A percentile compares a stretch with the other conserved stretches of the same genome.
Evolutionary conservation across 2,888 invertebrate species (phyloP).

Genomic region (Heliconius ismenius): DNA sequence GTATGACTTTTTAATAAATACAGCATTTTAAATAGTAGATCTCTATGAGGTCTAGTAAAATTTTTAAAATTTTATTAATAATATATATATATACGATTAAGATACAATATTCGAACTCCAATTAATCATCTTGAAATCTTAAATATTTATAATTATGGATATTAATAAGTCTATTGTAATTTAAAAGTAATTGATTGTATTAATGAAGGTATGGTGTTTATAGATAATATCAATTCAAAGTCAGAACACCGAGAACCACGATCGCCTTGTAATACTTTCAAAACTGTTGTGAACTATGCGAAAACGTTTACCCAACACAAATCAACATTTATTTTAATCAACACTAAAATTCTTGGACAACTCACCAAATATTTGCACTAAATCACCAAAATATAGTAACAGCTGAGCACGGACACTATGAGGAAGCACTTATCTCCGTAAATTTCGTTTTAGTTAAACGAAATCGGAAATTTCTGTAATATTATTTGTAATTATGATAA

Average conservation of each 20-base stretch:
- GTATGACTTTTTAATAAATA: not conserved
- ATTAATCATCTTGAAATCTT: not conserved
- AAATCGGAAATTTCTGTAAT: slow-evolving; percentile 41
- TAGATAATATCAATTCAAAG: slow-evolving; percentile 50
- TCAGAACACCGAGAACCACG: slow-evolving; percentile 64
- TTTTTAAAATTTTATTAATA: not conserved
- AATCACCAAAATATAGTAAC: slow-evolving; percentile 46
- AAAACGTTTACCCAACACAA: slow-evolving; percentile 71
- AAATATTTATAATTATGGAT: not conserved
- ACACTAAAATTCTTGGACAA: slow-evolving; percentile 51
- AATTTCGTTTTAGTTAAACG: slow-evolving; percentile 48
- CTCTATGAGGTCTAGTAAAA: too few relatives aligned
- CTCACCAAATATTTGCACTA: slow-evolving; percentile 60
- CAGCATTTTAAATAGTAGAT: too few relatives aligned
- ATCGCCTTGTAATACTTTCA: slow-evolving; percentile 82
- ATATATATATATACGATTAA: too few relatives aligned
- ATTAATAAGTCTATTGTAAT: not conserved
- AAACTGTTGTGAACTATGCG: slow-evolving; percentile 73
- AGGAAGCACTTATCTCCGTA: slow-evolving; percentile 48
- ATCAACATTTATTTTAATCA: slow-evolving; percentile 60
- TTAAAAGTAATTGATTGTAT: not conserved
- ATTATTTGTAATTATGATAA: slow-evolving; percentile 43
- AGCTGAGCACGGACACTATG: slow-evolving; percentile 53
- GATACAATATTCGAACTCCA: not conserved
- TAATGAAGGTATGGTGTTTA: slow-evolving; percentile 30